These are phyloP conservation scores for Tenthredo amoena DNA, from an alignment of 2,888 invertebrate species.

Conservation along the genomic window DNA sequence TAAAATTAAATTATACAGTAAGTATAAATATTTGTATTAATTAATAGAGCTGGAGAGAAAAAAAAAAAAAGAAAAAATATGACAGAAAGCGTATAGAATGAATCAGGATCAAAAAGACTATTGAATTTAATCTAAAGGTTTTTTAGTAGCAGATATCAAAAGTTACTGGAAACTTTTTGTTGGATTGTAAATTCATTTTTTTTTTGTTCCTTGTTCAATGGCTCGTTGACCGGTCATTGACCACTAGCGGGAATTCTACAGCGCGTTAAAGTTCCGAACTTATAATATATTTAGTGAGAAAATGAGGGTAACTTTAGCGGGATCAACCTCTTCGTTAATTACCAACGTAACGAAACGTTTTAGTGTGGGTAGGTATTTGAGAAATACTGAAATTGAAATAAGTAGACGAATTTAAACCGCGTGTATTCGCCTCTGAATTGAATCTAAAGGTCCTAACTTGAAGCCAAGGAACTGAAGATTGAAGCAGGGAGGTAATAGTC, in stretches of 20 bases:
- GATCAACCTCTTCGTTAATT: conserved; percentile 24
- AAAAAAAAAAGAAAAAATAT: neutral
- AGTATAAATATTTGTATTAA: conserved; percentile 61
- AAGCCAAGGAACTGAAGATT: conserved; percentile 7
- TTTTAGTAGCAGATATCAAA: neutral
- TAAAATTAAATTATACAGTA: conserved; percentile 79
- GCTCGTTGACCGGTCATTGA: neutral
- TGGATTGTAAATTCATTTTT: neutral
- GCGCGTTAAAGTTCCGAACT: neutral
- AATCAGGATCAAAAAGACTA: no score
- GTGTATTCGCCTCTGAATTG: neutral
- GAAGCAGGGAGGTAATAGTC: conserved; percentile 9
- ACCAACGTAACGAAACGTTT: neutral
- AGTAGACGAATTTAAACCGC: neutral
- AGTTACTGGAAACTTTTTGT: neutral
- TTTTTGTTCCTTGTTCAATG: neutral
- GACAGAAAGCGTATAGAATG: neutral
- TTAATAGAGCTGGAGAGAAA: neutral
- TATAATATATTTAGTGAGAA: conserved; percentile 18
- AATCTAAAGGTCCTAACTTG: neutral
- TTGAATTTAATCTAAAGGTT: neutral
- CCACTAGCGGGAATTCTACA: neutral
- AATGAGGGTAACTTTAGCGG: neutral
- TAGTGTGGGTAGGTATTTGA: neutral
- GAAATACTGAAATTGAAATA: neutral